phyloP scores from a whole-genome alignment of 23 tunicate species.

The Halocynthia aurantium region DNA sequence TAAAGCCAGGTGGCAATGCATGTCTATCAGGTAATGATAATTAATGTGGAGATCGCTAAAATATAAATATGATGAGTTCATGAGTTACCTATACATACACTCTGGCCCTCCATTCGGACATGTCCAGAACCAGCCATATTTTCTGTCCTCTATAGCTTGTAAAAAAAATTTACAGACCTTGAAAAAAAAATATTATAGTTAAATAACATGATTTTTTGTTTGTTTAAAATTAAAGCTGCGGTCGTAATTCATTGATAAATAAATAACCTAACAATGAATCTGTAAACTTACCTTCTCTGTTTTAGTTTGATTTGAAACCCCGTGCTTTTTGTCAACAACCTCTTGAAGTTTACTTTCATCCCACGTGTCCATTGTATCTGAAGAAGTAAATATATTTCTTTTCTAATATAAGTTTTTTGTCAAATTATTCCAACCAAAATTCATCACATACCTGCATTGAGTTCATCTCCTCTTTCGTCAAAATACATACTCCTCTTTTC shows the following conservation, averaged over 20 bases:
- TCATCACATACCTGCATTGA: conserved; percentile 41
- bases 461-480: conserved; percentile 61
- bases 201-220: neutral
- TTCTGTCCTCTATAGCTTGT: conserved; percentile 84
- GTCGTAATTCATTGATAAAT: neutral
- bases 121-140: conserved; percentile 99
- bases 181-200: conserved; percentile 1
- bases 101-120: conserved; percentile 83
- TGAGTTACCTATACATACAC: conserved; percentile 70
- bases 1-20: conserved; percentile 88
- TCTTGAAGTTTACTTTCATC: conserved; percentile 79
- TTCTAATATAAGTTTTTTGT: neutral
- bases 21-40: conserved; percentile 44
- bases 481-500: conserved; percentile 81
- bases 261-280: neutral
- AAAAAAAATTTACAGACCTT: conserved; percentile 83
- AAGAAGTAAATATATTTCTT: neutral
- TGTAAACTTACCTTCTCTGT: conserved; percentile 58
- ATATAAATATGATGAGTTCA: neutral
- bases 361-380: conserved; percentile 90
- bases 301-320: conserved; percentile 60
- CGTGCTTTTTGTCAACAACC: conserved; percentile 97
- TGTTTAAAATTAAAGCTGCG: neutral
- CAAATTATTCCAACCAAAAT: neutral
- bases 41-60: neutral